Evolutionary conservation across 1,140 invertebrate genomes (phyloP).

Genomic region (Diachasmimorpha longicaudata): DNA sequence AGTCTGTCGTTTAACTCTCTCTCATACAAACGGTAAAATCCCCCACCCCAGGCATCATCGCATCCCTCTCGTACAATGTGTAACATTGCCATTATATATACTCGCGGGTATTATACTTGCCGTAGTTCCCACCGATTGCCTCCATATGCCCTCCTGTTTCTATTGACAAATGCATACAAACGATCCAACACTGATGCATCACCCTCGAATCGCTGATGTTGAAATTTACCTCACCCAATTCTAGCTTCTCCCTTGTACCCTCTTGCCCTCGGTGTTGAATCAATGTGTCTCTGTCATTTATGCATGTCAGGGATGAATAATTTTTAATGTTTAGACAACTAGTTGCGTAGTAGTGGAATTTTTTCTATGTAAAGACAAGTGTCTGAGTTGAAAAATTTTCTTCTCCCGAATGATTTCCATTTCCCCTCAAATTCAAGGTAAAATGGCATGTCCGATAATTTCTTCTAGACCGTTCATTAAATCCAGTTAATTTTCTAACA

Average conservation of each 20-base stretch:
- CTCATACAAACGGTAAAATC: neutral
- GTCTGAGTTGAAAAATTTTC: no score
- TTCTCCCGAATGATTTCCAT: no score
- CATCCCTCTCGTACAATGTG: constrained; percentile 16
- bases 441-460: no score
- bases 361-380: no score
- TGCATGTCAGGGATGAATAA: neutral
- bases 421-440: no score
- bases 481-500: no score
- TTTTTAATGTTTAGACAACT: neutral
- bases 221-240: neutral
- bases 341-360: neutral
- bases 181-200: constrained; percentile 44
- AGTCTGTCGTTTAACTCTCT: constrained; percentile 10
- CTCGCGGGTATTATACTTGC: constrained; percentile 46
- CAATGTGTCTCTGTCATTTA: neutral
- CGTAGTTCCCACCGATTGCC: constrained; percentile 41
- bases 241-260: neutral
- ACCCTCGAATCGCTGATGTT: constrained; percentile 26
- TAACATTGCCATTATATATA: constrained; percentile 51
- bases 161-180: constrained; percentile 57
- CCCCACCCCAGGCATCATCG: neutral
- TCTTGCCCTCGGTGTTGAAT: neutral
- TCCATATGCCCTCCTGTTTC: constrained; percentile 45
- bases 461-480: no score